Evolutionary conservation across 2,113 vertebrate genomes (phyloP).

Genomic region (Vanacampus margaritifer): DNA sequence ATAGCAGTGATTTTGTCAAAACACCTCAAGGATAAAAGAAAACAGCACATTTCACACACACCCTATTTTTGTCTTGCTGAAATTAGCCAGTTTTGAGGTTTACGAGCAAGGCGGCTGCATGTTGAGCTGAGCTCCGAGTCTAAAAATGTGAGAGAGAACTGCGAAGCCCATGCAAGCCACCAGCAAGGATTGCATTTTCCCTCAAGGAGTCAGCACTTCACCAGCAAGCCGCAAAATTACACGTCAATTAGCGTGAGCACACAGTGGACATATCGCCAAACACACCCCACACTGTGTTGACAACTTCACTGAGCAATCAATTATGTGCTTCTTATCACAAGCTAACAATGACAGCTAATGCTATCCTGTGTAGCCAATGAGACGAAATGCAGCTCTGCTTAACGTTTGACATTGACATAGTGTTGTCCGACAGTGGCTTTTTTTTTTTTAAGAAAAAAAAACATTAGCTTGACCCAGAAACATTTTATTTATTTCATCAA

Average conservation of each 20-base stretch:
- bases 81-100: not conserved
- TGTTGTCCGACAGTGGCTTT: not conserved
- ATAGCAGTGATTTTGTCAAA: too few relatives aligned
- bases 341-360: not conserved
- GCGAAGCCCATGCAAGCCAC: too few relatives aligned
- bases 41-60: not conserved
- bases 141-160: not conserved
- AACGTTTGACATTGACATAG: not conserved
- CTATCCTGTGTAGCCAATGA: not conserved
- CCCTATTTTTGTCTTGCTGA: not conserved
- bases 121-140: not conserved
- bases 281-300: not conserved
- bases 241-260: not conserved
- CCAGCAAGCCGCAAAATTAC: not conserved
- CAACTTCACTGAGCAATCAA: not conserved
- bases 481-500: too few relatives aligned
- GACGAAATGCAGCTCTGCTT: not conserved
- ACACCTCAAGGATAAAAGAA: not conserved
- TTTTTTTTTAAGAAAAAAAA: too few relatives aligned
- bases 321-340: not conserved
- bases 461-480: not conserved
- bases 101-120: not conserved
- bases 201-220: not conserved
- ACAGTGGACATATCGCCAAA: not conserved
- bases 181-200: not conserved